A percentile compares a stretch with the other conserved stretches of the same genome.
Evolutionary conservation across 2,797 vertebrate species (phyloP).

Genomic region (Lepus townsendii): DNA sequence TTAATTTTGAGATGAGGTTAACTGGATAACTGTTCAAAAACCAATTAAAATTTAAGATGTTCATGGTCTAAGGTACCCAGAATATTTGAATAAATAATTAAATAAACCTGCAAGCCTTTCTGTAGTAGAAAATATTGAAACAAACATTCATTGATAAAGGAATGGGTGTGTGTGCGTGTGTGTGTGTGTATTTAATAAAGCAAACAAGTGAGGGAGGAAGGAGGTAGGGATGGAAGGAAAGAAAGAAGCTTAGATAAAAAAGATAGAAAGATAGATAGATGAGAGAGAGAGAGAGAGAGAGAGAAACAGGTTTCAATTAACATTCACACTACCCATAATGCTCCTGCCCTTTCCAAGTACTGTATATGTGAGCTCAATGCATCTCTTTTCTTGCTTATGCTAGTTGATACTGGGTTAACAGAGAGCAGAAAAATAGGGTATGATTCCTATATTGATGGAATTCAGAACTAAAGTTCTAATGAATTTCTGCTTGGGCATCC

Average conservation of each 20-base stretch:
- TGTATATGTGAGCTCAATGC: not conserved
- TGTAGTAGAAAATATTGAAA: not conserved
- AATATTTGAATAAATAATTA: not conserved
- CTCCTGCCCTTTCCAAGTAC: not conserved
- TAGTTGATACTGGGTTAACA: not conserved
- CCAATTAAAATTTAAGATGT: not conserved
- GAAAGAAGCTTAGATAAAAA: not conserved
- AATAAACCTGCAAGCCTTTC: not conserved
- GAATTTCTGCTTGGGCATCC: not conserved
- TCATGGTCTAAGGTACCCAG: not conserved
- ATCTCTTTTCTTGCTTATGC: not conserved
- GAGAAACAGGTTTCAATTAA: not conserved
- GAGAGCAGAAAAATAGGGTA: not conserved
- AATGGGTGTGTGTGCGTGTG: too few relatives aligned
- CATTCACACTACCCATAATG: too few relatives aligned
- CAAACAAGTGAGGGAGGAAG: not conserved
- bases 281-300: not conserved
- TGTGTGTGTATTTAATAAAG: not conserved
- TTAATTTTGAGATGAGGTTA: not conserved
- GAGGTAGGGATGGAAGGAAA: fast-evolving
- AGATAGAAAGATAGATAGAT: not conserved
- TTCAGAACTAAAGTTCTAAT: not conserved
- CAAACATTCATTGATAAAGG: not conserved
- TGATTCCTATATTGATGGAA: not conserved
- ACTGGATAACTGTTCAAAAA: not conserved